Evolutionary conservation across 2,113 vertebrate species (phyloP), one percentile per base, ranked within the genome.

Genomic region (Oreochromis tanganicae): DNA sequence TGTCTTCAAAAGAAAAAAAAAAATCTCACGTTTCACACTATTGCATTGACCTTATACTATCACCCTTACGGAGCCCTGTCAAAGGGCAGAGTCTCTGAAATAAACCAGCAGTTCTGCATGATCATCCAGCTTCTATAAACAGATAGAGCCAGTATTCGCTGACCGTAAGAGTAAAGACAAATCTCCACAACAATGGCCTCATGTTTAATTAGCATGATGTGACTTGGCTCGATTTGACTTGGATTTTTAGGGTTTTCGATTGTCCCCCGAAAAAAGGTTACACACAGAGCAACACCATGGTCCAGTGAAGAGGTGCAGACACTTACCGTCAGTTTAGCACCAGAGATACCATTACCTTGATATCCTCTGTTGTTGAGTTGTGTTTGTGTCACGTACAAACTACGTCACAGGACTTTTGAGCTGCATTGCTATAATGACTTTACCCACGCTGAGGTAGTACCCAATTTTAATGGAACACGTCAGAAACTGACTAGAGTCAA

Each of bases 401-500:
- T 66, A n/a, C 61, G n/a, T n/a, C 61, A 66, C 34, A 38, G 19
- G 0, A 21, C 19, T 66, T 66, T 38, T 38, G 61, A 66, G 34
- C 61, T 66, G 0, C 17, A 66, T 0, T 66, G 17, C 17, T 12
- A 38, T 66, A 66, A 66, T 7, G 10, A 38, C 19, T 38, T 38
- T 10, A 66, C 34, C 34, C 61, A 66, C 19, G 36, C 6, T 38
- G 0, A 3, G 34, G 12, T 66, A 34, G 34, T 38, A 66, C 32
- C 34, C 6, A 66, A 3, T n/a, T 66, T 66, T 66, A 66, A 66
- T 66, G 19, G 34, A 38, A 38, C 38, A n/a, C 1, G 0, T 66
- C 32, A 0, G 0, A 66, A 66, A 66, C 17, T n/a, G 10, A 66
- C 61, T n/a, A 38, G 17, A n/a, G 61, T 38, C 0, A 0, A 66